Conservation (phyloP, 2,888 invertebrate genomes). For the Leucophora obtusa region DNA sequence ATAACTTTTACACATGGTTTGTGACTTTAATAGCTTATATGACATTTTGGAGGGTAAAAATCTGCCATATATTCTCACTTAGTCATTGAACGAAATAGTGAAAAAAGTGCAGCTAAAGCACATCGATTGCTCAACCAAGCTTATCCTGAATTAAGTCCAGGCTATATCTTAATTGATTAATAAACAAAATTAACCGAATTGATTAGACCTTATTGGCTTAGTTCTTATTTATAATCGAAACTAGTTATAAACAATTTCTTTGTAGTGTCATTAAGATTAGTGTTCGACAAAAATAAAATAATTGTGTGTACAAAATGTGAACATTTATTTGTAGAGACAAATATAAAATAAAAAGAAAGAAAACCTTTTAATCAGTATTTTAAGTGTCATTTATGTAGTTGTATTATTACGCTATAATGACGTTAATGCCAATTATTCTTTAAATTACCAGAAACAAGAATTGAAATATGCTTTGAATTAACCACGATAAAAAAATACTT, state of each 20-base stretch:
- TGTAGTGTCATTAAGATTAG: neutral
- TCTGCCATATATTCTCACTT: no score
- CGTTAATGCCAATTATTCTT: slow-evolving; percentile 64
- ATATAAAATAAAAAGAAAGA: slow-evolving; percentile 22
- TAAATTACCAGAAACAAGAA: slow-evolving; percentile 62
- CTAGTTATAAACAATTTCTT: neutral
- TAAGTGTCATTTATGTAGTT: slow-evolving; percentile 60
- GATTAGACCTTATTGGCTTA: neutral
- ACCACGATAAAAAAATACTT: slow-evolving; percentile 47
- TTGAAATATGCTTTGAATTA: slow-evolving; percentile 63
- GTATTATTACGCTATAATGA: slow-evolving; percentile 62
- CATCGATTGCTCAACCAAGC: no score
- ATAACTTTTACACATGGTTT: no score
- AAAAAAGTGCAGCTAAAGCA: no score
- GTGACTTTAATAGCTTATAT: no score
- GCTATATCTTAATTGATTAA: no score
- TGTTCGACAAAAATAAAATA: neutral
- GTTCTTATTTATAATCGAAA: neutral
- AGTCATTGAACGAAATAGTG: no score
- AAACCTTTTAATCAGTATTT: slow-evolving; percentile 53
- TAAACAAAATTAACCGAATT: neutral
- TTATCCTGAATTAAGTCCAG: no score
- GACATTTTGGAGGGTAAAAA: no score
- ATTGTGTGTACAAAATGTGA: neutral
- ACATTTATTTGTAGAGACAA: no score